Percentiles rank a stretch among this genome's conserved stretches.
These are phyloP conservation scores for Tortricodes alternella DNA, from an alignment of 2,888 invertebrate species.

Conservation along the genomic window DNA sequence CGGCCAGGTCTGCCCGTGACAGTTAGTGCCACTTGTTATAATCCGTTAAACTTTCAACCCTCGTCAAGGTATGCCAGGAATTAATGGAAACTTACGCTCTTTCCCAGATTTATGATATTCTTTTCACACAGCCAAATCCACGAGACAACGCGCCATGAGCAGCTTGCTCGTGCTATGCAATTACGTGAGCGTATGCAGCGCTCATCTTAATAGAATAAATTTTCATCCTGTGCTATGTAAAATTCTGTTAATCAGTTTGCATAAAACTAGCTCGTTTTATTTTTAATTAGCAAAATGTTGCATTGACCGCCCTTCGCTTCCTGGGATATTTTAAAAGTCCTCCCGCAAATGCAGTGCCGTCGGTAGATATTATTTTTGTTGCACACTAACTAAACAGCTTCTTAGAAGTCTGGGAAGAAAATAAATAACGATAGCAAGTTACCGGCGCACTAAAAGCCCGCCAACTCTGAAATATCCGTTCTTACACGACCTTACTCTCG, in stretches of 20 bases:
- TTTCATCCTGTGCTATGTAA: constrained; percentile 65
- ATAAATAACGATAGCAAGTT: constrained; percentile 42
- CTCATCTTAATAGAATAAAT: constrained; percentile 70
- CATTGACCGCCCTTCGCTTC: constrained; percentile 26
- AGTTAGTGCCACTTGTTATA: constrained; percentile 82
- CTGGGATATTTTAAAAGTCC: constrained; percentile 4
- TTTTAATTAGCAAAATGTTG: constrained; percentile 37
- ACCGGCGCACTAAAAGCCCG: constrained; percentile 38
- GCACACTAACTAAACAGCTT: constrained; percentile 28
- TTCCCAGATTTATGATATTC: constrained; percentile 62
- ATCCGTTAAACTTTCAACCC: constrained; percentile 80
- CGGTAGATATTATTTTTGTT: constrained; percentile 14
- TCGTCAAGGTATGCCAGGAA: constrained; percentile 76
- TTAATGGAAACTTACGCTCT: constrained; percentile 75
- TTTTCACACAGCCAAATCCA: constrained; percentile 35
- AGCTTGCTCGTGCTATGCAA: constrained; percentile 46
- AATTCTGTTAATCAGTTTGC: constrained; percentile 65
- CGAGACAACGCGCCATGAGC: constrained; percentile 33
- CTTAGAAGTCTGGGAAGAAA: constrained; percentile 36
- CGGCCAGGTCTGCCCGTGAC: constrained; percentile 77
- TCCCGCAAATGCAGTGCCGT: not conserved
- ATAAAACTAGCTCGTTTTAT: constrained; percentile 48
- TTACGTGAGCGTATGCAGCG: constrained; percentile 61
- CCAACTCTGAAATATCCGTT: constrained; percentile 40
- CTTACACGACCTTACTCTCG: constrained; percentile 29